Conservation (phyloP, 2,113 vertebrate genomes). For the Urocitellus parryii region DNA sequence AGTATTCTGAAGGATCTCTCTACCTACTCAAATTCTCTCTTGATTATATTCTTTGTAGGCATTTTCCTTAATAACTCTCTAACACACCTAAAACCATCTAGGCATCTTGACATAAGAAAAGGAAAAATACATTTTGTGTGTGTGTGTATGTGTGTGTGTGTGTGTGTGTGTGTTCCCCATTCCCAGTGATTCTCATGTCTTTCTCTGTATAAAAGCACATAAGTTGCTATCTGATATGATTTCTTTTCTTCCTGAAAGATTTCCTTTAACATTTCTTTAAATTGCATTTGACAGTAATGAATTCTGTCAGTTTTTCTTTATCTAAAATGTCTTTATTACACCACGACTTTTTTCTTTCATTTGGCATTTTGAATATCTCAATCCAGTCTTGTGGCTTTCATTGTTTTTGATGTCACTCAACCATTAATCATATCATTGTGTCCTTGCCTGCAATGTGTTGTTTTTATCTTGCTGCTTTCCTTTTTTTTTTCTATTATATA, state of each 20-base stretch:
- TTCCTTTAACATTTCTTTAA: conserved; percentile 17
- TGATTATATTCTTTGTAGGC: not conserved
- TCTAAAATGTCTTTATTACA: not conserved
- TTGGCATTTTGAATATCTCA: not conserved
- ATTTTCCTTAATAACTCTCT: not conserved
- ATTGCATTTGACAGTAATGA: not conserved
- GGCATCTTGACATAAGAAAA: not conserved
- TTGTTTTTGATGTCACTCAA: conserved; percentile 6
- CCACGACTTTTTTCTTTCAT: not conserved
- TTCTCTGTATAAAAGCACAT: not conserved
- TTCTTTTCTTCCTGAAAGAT: not conserved
- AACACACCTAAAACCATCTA: not conserved
- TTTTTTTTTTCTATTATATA: not conserved
- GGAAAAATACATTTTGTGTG: not conserved
- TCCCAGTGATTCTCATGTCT: not conserved
- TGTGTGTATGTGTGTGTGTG: not conserved
- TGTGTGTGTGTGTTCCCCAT: too few relatives aligned
- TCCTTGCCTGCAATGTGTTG: not conserved
- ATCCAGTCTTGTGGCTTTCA: not conserved
- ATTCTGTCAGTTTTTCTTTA: not conserved
- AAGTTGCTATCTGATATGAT: not conserved
- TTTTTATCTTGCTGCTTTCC: not conserved
- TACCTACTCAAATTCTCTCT: not conserved
- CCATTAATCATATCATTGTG: not conserved
- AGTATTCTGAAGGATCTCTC: not conserved